A percentile compares a stretch with the other conserved stretches of the same genome.
Conservation (phyloP, 2,113 vertebrate species). For the Channa maculata region DNA sequence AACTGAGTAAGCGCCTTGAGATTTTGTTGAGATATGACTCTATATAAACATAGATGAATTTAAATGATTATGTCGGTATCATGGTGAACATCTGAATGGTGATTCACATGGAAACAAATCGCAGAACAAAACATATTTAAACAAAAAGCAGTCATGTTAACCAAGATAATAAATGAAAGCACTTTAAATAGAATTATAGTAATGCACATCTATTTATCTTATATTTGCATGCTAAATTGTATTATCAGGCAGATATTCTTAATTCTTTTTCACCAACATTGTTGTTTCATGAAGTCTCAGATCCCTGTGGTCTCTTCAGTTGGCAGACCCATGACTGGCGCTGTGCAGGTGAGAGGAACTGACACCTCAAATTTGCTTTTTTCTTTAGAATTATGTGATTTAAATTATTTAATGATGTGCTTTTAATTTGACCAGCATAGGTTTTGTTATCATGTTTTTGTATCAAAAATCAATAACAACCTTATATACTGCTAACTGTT, state of each 20-base stretch:
- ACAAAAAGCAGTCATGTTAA: background rate
- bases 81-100: too few species aligned
- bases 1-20: too few species aligned
- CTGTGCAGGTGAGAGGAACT: conserved; percentile 87
- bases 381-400: background rate
- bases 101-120: too few species aligned
- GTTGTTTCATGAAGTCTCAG: conserved; percentile 83
- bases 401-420: background rate
- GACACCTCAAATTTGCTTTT: background rate
- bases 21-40: too few species aligned
- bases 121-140: background rate
- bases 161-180: background rate
- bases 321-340: conserved; percentile 92
- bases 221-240: background rate
- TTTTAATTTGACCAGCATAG: background rate
- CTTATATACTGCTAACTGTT: background rate
- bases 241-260: background rate
- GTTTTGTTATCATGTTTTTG: background rate
- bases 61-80: too few species aligned
- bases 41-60: too few species aligned
- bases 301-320: conserved; percentile 86
- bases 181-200: too few species aligned
- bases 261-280: background rate
- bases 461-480: background rate
- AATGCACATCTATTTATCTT: background rate